phyloP scores from a whole-genome alignment of 2,113 vertebrate genomes.

The Mugil cephalus region DNA sequence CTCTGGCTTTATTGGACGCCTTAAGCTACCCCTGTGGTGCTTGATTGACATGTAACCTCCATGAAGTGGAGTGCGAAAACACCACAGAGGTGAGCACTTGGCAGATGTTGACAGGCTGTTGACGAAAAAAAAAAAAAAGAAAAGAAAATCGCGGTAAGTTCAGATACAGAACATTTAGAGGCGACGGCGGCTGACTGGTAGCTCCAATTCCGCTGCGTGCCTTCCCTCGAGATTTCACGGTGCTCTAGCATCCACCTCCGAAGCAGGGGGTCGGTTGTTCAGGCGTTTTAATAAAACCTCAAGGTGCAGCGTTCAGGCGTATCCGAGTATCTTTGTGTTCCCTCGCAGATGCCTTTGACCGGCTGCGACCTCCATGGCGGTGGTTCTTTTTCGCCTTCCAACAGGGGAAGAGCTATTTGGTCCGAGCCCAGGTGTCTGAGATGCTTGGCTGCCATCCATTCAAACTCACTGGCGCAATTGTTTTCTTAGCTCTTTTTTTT shows the following conservation, averaged over 20 bases:
- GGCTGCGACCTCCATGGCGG: conserved; percentile 50
- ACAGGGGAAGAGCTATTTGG: conserved; percentile 52
- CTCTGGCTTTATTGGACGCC: neutral
- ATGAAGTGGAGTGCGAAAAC: conserved; percentile 58
- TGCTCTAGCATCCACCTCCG: conserved; percentile 26
- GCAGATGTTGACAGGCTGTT: conserved; percentile 56
- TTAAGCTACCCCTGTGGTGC: conserved; percentile 13
- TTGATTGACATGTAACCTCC: conserved; percentile 63
- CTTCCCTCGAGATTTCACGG: conserved; percentile 10
- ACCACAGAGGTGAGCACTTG: conserved; percentile 43
- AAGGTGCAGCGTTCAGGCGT: conserved; percentile 42
- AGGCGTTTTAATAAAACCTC: conserved; percentile 50
- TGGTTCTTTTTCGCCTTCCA: conserved; percentile 40
- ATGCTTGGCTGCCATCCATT: conserved; percentile 71
- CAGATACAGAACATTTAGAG: neutral
- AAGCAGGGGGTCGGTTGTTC: neutral
- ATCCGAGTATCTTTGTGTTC: conserved; percentile 60
- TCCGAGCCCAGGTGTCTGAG: conserved; percentile 67
- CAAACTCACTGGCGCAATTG: conserved; percentile 56
- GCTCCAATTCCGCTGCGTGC: conserved; percentile 6
- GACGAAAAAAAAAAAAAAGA: conserved; percentile 36
- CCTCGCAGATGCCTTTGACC: conserved; percentile 52
- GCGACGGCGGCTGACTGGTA: conserved; percentile 34
- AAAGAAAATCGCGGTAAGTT: too few species aligned
- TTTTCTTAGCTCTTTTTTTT: conserved; percentile 50